Conservation (phyloP, 2,888 invertebrate genomes). For the Melieria picta region DNA sequence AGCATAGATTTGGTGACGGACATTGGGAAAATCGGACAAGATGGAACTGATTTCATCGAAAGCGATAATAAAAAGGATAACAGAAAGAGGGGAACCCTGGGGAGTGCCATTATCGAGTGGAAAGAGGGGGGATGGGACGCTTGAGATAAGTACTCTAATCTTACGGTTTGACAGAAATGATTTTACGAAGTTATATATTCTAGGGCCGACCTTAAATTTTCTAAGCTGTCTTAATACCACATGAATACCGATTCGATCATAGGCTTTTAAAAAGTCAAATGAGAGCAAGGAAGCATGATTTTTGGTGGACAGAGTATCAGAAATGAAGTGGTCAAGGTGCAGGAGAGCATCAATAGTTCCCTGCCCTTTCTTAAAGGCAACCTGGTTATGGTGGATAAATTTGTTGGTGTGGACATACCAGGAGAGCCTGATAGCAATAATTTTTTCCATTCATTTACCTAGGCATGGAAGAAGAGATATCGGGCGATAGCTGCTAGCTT, state of each 20-base stretch:
- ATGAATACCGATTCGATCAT: not conserved
- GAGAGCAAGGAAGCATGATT: not conserved
- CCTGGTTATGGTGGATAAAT: not conserved
- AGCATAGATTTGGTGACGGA: too few relatives aligned
- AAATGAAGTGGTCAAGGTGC: not conserved
- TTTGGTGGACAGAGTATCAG: not conserved
- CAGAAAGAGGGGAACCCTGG: too few relatives aligned
- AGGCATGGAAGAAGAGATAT: not conserved
- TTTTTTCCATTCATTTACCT: conserved; percentile 5
- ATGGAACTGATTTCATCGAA: too few relatives aligned
- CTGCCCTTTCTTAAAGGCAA: conserved; percentile 4
- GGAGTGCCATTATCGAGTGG: too few relatives aligned
- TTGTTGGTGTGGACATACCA: not conserved
- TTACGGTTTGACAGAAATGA: too few relatives aligned
- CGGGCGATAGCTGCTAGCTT: not conserved
- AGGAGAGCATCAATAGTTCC: not conserved
- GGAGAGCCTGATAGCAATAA: conserved; percentile 2
- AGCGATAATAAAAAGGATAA: too few relatives aligned
- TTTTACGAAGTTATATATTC: too few relatives aligned
- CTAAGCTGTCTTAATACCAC: conserved; percentile 9
- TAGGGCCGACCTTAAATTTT: conserved; percentile 3
- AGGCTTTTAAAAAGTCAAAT: not conserved
- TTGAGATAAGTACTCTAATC: too few relatives aligned
- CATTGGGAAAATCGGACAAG: too few relatives aligned
- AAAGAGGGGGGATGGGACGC: too few relatives aligned